phyloP scores from a whole-genome alignment of 2,888 invertebrate genomes.

The Leptura quadrifasciata region DNA sequence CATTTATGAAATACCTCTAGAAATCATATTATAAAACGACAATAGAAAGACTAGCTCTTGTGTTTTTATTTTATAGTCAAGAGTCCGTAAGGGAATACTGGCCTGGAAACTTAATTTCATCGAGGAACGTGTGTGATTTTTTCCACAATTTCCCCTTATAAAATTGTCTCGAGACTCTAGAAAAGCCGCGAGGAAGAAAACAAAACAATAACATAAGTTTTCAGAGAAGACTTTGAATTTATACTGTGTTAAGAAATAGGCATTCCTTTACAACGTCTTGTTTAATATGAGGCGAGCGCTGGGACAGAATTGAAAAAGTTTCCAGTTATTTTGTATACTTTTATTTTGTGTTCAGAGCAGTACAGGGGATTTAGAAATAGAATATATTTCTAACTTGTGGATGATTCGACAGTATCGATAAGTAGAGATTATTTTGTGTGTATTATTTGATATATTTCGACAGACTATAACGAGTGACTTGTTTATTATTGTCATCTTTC shows the following conservation, averaged over 20 bases:
- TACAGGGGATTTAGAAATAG: background rate
- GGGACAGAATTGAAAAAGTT: constrained; percentile 18
- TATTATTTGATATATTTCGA: too few relatives aligned
- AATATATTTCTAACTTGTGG: too few relatives aligned
- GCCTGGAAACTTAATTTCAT: constrained; percentile 23
- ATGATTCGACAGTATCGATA: too few relatives aligned
- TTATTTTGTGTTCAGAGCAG: background rate
- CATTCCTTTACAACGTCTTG: constrained; percentile 4
- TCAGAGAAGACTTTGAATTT: constrained; percentile 8
- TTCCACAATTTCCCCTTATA: constrained; percentile 16
- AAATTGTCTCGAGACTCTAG: constrained; percentile 28
- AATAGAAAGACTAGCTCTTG: constrained; percentile 1
- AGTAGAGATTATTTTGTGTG: too few relatives aligned
- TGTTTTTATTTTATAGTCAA: constrained; percentile 8
- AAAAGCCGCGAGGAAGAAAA: constrained; percentile 18
- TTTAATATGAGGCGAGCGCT: constrained; percentile 8
- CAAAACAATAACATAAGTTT: constrained; percentile 29
- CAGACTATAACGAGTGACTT: too few relatives aligned
- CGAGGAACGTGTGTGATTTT: constrained; percentile 7
- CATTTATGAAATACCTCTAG: background rate
- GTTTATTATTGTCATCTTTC: too few relatives aligned
- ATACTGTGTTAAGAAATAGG: constrained; percentile 14
- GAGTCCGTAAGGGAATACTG: constrained; percentile 15
- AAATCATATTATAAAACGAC: background rate
- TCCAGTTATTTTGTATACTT: constrained; percentile 1